Base-by-base conservation (phyloP, 2,113 vertebrate species). In the Synodontis membranacea region DNA sequence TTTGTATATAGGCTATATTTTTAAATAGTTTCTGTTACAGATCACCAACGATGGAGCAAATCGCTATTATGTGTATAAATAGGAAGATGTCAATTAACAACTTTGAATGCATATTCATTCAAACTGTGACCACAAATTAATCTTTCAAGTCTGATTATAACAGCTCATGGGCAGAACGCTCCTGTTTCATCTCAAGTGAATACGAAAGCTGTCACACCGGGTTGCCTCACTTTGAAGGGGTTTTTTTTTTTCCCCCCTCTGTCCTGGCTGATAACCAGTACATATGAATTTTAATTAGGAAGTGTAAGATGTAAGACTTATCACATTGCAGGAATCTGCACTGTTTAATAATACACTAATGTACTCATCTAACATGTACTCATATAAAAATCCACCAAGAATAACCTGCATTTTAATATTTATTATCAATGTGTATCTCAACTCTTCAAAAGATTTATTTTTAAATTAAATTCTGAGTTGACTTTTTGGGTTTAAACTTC, bases 61-160 rank as follows among this genome's bases (percentile, higher is more conserved):
- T 52, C 74, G 91, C 92, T 88, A 92, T 88, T 87, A 88, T 82
- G 86, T 85, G 86, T 80, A 92, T 91, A 91, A 92, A 89, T n/a
- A 82, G 54, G 82, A 92, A 92, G 87, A 90, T 90, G 84, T 89
- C 90, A 88, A 89, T 92, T 87, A 91, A 90, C 92, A 91, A 54
- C 84, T 93, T 90, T 87, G 80, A 82, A 86, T 75, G 88, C 81
- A 92, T 89, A 88, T 48, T 88, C 82, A 89, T 87, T 91, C 62
- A 90, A 90, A 86, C 89, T 89, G 56, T 83, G 75, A 84, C 68
- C 86, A 86, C 50, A 81, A 83, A 83, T 89, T 86, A 86, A 92
- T 86, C 78, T 85, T 86, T 31, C 68, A 88, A 86, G 92, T 89
- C 66, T 60, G 34, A 70, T 52, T 68, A 80, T 25, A 75, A 82